A percentile compares a stretch with the other conserved stretches of the same genome.
These are phyloP conservation scores for Amia ocellicauda DNA, from an alignment of 2,113 vertebrate genomes.

Conservation along the genomic window DNA sequence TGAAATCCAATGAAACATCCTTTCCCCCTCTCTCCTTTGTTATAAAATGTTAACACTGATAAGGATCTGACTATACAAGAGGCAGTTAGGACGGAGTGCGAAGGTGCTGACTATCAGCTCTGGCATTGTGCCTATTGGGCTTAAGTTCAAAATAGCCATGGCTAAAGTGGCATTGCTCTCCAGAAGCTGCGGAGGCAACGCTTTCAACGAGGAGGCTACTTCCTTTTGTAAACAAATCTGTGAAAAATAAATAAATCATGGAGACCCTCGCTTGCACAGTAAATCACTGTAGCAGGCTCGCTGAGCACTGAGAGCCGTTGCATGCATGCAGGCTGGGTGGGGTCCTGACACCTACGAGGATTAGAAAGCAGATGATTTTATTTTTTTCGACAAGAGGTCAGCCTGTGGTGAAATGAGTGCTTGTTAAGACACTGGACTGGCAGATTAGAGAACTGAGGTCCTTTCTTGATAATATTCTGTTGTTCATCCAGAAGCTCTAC, in stretches of 20 bases:
- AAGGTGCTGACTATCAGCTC: neutral
- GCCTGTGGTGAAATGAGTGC: neutral
- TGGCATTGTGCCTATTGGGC: conserved; percentile 5
- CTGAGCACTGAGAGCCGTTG: neutral
- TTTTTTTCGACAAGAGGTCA: neutral
- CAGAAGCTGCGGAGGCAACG: neutral
- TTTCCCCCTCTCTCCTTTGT: no score
- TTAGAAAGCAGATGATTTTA: neutral
- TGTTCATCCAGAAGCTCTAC: no score
- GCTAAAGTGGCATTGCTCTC: neutral
- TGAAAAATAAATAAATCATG: neutral
- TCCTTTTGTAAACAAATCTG: neutral
- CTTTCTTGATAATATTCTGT: no score
- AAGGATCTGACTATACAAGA: conserved; percentile 1
- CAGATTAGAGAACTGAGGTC: conserved; percentile 2
- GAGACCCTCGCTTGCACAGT: neutral
- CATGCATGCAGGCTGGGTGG: neutral
- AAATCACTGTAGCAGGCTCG: neutral
- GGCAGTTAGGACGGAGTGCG: neutral
- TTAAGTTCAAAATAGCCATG: neutral
- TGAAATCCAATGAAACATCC: conserved; percentile 5
- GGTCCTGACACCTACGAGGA: neutral
- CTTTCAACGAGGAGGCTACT: neutral
- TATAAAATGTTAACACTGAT: neutral
- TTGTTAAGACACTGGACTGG: neutral